Evolutionary conservation across 2,113 vertebrate genomes (phyloP).

Genomic region (Aldabrachelys gigantea): DNA sequence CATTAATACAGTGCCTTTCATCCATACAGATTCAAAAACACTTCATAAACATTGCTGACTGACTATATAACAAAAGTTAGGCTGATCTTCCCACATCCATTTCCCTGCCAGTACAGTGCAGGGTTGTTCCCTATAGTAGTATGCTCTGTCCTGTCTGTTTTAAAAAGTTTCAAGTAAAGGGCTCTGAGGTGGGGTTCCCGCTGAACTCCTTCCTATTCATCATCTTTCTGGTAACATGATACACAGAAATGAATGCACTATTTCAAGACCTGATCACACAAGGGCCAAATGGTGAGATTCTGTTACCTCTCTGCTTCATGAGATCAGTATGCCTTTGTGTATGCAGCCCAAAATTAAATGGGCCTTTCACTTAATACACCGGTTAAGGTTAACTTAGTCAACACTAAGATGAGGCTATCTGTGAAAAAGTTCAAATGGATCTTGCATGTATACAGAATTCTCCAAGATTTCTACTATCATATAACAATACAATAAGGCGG

Average conservation of each 20-base stretch:
- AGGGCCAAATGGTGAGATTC: background rate
- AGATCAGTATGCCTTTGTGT: background rate
- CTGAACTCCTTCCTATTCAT: background rate
- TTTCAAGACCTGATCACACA: slow-evolving; percentile 48
- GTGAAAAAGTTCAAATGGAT: background rate
- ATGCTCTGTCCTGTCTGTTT: background rate
- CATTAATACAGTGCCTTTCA: background rate
- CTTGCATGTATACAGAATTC: background rate
- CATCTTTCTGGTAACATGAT: background rate
- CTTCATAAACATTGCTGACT: background rate
- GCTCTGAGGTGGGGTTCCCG: background rate
- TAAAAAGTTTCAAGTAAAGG: background rate
- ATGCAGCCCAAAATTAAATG: background rate
- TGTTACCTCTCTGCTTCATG: background rate
- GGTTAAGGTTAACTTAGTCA: background rate
- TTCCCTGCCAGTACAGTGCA: accelerated
- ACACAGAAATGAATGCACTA: background rate
- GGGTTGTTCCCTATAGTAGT: background rate
- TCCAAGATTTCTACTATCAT: background rate
- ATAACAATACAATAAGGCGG: background rate
- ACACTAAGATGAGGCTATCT: background rate
- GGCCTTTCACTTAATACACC: background rate
- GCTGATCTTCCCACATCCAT: background rate
- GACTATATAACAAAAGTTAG: background rate
- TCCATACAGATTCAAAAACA: background rate